phyloP scores from a whole-genome alignment of 1,140 invertebrate genomes.

The Manduca sexta region DNA sequence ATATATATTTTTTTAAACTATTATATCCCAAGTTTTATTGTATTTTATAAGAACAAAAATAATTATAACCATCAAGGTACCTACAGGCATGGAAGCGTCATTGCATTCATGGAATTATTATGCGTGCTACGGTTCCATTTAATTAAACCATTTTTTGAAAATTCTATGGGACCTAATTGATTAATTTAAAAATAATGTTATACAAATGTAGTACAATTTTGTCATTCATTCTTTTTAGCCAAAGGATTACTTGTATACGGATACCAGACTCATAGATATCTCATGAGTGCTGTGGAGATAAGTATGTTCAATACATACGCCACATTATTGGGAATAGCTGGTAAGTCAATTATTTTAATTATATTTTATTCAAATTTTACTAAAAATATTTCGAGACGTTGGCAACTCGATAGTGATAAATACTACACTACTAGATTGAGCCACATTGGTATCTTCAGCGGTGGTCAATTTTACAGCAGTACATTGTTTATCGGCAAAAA shows the following conservation, averaged over 20 bases:
- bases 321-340: conserved; percentile 50
- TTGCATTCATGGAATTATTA: too few relatives aligned
- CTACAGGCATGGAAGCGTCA: too few relatives aligned
- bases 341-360: conserved; percentile 28
- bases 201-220: too few relatives aligned
- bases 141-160: neutral
- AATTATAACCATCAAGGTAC: too few relatives aligned
- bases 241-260: conserved; percentile 48
- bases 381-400: too few relatives aligned
- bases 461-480: neutral
- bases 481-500: neutral
- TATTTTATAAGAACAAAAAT: neutral
- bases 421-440: neutral
- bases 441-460: neutral
- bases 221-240: conserved; percentile 32
- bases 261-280: conserved; percentile 52
- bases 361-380: neutral
- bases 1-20: neutral
- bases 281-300: conserved; percentile 53
- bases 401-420: neutral
- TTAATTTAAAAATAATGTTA: too few relatives aligned
- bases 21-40: neutral
- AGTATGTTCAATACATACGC: conserved; percentile 60
- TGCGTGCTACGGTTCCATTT: neutral
- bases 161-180: neutral